phyloP scores from a whole-genome alignment of 2,113 vertebrate genomes.

The Vicugna pacos region DNA sequence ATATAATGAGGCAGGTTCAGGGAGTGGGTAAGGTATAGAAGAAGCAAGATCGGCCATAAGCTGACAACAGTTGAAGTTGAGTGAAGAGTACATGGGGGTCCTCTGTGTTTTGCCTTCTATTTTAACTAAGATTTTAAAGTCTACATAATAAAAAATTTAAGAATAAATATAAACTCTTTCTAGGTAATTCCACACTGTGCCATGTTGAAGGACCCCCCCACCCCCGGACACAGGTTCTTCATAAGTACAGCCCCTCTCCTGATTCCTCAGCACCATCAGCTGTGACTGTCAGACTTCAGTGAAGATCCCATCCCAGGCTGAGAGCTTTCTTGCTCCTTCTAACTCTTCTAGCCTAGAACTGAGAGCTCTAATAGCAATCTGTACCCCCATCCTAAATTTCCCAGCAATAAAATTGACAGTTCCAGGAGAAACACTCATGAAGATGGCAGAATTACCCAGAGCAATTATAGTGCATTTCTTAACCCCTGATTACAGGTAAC shows the following conservation, averaged over 20 bases:
- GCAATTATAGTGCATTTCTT: background rate
- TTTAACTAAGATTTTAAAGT: conserved; percentile 21
- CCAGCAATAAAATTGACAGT: background rate
- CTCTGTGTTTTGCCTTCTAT: background rate
- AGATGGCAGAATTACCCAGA: background rate
- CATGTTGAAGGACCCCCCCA: background rate
- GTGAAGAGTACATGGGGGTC: background rate
- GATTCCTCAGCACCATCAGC: background rate
- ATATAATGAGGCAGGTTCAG: background rate
- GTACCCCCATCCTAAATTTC: background rate
- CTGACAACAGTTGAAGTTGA: background rate
- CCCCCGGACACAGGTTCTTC: background rate
- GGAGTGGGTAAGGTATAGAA: background rate
- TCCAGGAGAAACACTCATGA: background rate
- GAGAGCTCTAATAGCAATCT: background rate
- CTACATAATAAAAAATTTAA: conserved; percentile 8
- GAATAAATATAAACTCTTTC: conserved; percentile 38
- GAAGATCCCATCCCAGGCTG: background rate
- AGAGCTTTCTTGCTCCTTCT: background rate
- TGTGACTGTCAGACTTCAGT: background rate
- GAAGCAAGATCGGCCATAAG: background rate
- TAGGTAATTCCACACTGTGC: background rate
- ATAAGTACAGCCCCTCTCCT: background rate
- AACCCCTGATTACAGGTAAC: background rate
- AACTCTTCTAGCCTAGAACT: background rate